phyloP scores from a whole-genome alignment of 1,140 invertebrate species.

The Dysdera silvatica region DNA sequence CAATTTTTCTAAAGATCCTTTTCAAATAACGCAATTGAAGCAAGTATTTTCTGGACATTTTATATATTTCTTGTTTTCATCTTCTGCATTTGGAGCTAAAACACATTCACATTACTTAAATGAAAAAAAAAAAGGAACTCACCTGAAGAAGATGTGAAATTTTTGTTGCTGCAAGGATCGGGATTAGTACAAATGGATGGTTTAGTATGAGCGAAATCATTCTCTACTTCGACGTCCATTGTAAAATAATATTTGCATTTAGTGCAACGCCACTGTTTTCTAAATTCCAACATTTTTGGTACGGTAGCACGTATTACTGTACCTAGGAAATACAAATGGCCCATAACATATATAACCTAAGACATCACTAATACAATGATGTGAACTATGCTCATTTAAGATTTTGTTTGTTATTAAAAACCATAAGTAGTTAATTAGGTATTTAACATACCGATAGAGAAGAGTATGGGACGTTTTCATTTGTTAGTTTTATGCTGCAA shows the following conservation, averaged over 20 bases:
- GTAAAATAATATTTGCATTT: slow-evolving; percentile 64
- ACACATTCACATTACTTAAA: background rate
- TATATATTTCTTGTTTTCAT: background rate
- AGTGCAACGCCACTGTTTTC: slow-evolving; percentile 62
- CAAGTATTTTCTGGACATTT: background rate
- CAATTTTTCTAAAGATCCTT: background rate
- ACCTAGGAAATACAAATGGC: slow-evolving; percentile 56
- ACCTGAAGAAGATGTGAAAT: slow-evolving; percentile 17
- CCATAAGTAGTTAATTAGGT: slow-evolving; percentile 51
- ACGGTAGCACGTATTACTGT: slow-evolving; percentile 67
- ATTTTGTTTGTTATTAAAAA: background rate
- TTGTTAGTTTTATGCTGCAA: background rate
- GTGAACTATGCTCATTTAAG: background rate
- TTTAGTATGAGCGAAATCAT: slow-evolving; percentile 12
- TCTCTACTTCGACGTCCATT: slow-evolving; percentile 43
- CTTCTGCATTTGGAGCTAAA: background rate
- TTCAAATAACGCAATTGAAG: background rate
- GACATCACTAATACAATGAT: background rate
- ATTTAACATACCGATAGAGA: slow-evolving; percentile 47
- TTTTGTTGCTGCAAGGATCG: slow-evolving; percentile 16
- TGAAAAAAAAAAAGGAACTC: background rate
- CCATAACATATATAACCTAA: background rate
- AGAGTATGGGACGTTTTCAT: background rate
- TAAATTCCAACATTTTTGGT: slow-evolving; percentile 66
- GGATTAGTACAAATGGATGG: slow-evolving; percentile 23